Base-by-base conservation (phyloP, 2,797 vertebrate species). In the Taenioides sp. region DNA sequence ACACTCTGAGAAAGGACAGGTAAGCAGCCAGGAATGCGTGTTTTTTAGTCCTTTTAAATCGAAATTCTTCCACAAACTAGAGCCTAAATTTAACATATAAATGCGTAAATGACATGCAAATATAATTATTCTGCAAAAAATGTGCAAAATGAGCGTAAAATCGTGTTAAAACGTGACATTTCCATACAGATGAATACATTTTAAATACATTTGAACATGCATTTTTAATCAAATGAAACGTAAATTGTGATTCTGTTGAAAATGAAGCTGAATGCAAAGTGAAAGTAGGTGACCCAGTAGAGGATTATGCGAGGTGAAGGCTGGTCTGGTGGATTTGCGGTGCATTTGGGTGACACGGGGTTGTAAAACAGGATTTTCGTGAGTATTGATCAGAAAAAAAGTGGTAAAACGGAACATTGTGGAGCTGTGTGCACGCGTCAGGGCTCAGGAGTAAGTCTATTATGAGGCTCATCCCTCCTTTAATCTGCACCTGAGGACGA, bases 401-500 rank as follows among this genome's bases (percentile, higher is more conserved):
- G 57, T 5, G 22, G 4, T 27, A 2, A 59, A 17, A 27, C 5
- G 23, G 23, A 5, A 28, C 7, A 31, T 61, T 34, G 3, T 34
- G 27, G 17, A 10, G 17, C 17, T 3, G 59, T 37, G 58, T 23
- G 66, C 4, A 4, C 16, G 55, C 27, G 22, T 16, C 18, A 0
- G 64, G 67, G 20, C 47, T 22, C 49, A 61, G 72, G n/a, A 62
- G 72, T 80, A 66, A 71, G 34, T 52, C 69, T 43, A 65, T 58
- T 73, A 76, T 73, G 47, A 85, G 12, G 69, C 72, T 61, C 80
- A 79, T 71, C 79, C 77, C 65, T 40, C 64, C 70, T 28, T 14
- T 88, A 82, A 90, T 85, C 85, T 79, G 83, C 2, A 0, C 31
- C 28, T 65, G 71, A 17, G 61, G 11, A 4, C 22, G 61, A 18